Evolutionary conservation across 2,797 vertebrate species (phyloP).

Genomic region (Mareca penelope): DNA sequence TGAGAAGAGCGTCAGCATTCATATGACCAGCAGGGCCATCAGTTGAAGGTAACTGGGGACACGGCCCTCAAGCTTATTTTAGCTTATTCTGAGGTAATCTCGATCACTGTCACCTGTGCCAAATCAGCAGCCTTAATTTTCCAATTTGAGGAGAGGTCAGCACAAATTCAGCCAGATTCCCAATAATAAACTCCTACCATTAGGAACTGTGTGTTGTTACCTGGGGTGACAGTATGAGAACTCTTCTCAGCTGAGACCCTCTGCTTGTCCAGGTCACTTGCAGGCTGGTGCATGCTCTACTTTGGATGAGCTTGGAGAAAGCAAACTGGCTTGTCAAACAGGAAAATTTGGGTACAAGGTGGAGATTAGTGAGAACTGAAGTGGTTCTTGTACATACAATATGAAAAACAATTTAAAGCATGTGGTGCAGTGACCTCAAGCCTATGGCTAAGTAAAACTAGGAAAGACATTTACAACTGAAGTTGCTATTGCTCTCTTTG

Average conservation of each 20-base stretch:
- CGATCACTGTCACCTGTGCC: neutral
- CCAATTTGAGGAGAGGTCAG: neutral
- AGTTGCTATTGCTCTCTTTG: neutral
- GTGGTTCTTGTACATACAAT: neutral
- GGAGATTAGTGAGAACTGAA: neutral
- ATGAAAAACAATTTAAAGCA: neutral
- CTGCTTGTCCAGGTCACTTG: neutral
- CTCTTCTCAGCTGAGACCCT: neutral
- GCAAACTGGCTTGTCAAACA: neutral
- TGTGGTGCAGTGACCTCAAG: neutral
- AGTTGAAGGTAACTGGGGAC: neutral
- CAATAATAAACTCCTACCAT: neutral
- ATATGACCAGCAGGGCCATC: neutral
- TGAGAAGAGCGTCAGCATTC: neutral
- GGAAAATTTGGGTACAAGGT: neutral
- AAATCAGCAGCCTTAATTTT: neutral
- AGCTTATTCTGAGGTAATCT: neutral
- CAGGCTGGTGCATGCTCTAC: neutral
- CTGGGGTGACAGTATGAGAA: neutral
- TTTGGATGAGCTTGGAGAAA: neutral
- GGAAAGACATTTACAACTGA: neutral
- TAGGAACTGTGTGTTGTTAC: fast-evolving
- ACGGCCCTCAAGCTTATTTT: neutral
- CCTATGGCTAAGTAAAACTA: neutral
- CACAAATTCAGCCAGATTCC: neutral